A percentile compares a stretch with the other conserved stretches of the same genome.
Conservation (phyloP, 2,797 vertebrate genomes). For the Masticophis lateralis region DNA sequence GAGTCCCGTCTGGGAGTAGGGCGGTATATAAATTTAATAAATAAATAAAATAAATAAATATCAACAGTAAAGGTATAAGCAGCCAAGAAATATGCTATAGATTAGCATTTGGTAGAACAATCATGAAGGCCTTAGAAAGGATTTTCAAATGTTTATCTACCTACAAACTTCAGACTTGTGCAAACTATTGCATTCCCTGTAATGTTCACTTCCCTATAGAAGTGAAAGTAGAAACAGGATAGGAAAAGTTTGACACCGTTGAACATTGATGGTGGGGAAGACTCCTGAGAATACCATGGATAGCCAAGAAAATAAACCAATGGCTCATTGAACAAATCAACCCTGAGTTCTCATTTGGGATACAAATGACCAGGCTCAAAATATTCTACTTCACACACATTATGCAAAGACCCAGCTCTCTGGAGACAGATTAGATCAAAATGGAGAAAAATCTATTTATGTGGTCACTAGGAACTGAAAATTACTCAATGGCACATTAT, state of each 20-base stretch:
- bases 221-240: neutral
- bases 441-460: neutral
- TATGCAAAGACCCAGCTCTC: neutral
- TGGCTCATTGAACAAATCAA: neutral
- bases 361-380: neutral
- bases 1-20: no score
- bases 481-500: neutral
- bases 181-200: neutral
- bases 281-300: neutral
- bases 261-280: neutral
- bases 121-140: neutral
- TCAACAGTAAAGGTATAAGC: neutral
- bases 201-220: neutral
- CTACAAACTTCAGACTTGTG: neutral
- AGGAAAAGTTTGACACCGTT: neutral
- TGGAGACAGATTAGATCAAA: neutral
- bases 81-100: neutral
- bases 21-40: no score
- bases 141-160: neutral
- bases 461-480: neutral
- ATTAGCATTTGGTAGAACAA: neutral
- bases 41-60: no score
- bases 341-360: neutral
- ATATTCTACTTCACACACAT: neutral
- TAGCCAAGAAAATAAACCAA: neutral